Evolutionary conservation across 1,140 invertebrate species (phyloP).

Genomic region (Pseudomyrmex sp.): DNA sequence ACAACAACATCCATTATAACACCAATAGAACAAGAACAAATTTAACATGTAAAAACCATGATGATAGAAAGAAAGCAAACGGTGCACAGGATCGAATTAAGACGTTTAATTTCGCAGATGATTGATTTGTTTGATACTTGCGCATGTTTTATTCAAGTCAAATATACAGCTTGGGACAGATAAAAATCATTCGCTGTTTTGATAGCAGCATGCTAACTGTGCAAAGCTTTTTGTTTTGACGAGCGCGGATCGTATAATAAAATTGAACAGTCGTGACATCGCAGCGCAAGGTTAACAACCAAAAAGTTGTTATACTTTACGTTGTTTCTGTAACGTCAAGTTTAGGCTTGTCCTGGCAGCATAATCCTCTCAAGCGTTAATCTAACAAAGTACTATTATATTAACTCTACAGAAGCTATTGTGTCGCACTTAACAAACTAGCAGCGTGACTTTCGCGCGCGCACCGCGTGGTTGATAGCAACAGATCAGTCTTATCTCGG

Average conservation of each 20-base stretch:
- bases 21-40: slow-evolving; percentile 53
- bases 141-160: slow-evolving; percentile 11
- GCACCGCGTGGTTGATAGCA: slow-evolving; percentile 27
- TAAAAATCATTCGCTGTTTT: slow-evolving; percentile 9
- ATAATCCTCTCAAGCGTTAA: slow-evolving; percentile 43
- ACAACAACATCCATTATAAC: slow-evolving; percentile 34
- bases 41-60: slow-evolving; percentile 30
- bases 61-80: slow-evolving; percentile 28
- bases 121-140: not conserved
- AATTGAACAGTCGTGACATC: slow-evolving; percentile 35
- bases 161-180: not conserved
- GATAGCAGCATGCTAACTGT: slow-evolving; percentile 46
- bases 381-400: slow-evolving; percentile 25
- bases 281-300: slow-evolving; percentile 21
- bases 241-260: slow-evolving; percentile 22
- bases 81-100: slow-evolving; percentile 25
- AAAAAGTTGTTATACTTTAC: slow-evolving; percentile 48
- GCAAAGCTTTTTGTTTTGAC: slow-evolving; percentile 12
- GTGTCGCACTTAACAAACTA: slow-evolving; percentile 12
- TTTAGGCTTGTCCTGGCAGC: slow-evolving; percentile 49
- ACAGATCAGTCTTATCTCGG: slow-evolving; percentile 41
- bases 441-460: slow-evolving; percentile 2
- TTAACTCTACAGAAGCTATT: slow-evolving; percentile 14
- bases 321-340: slow-evolving; percentile 21
- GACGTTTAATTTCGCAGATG: slow-evolving; percentile 5